These are phyloP conservation scores for Stigmatopora nigra DNA, from an alignment of 2,113 vertebrate species.

Conservation along the genomic window DNA sequence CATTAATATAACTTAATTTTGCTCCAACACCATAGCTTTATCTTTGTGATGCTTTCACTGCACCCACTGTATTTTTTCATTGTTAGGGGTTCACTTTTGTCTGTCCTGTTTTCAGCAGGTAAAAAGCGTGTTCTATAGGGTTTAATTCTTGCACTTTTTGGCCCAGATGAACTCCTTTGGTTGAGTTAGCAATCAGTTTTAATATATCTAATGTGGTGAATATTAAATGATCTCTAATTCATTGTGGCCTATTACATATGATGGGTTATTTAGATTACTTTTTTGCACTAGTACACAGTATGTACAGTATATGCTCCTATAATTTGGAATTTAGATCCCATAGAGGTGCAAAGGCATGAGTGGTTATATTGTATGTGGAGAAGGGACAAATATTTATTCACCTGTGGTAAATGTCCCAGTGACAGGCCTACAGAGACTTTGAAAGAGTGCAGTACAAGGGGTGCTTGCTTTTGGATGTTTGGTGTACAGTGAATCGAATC, in stretches of 20 bases:
- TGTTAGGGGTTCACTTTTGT: background rate
- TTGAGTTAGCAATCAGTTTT: background rate
- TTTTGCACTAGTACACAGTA: too few species aligned
- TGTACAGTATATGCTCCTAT: background rate
- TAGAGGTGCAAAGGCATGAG: background rate
- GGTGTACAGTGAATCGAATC: constrained; percentile 41
- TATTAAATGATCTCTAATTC: too few species aligned
- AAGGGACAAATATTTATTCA: background rate
- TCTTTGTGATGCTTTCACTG: background rate
- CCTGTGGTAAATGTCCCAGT: background rate
- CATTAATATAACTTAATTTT: background rate
- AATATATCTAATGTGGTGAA: too few species aligned
- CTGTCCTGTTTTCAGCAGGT: background rate
- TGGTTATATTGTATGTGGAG: background rate
- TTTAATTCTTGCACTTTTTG: background rate
- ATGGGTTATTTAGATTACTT: too few species aligned
- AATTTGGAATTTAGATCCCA: background rate
- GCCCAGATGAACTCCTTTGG: background rate
- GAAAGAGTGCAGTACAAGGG: constrained; percentile 11
- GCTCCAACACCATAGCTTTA: background rate
- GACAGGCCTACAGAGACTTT: background rate
- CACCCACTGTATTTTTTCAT: background rate
- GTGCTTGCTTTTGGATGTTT: constrained; percentile 46
- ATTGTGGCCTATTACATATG: too few species aligned
- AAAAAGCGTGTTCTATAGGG: background rate